phyloP scores from a whole-genome alignment of 2,888 invertebrate genomes.

The Beris chalybata region DNA sequence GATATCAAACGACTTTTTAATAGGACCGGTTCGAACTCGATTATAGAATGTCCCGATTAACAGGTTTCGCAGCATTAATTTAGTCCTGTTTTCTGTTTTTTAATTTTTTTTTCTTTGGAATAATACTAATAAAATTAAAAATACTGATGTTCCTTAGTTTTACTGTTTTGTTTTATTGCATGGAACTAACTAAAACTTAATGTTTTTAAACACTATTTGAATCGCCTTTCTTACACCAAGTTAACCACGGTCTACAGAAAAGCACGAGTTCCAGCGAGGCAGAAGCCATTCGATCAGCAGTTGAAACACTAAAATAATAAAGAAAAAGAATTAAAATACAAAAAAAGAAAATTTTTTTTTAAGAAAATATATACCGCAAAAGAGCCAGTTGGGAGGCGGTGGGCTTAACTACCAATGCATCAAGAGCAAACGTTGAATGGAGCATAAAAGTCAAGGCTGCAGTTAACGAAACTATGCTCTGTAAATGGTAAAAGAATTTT shows the following conservation, averaged over 20 bases:
- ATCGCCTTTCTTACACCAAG: background rate
- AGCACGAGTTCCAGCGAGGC: constrained; percentile 6
- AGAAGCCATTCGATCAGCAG: constrained; percentile 23
- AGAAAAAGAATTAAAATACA: background rate
- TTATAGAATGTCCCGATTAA: no score
- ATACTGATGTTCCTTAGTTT: no score
- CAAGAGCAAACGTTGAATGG: constrained; percentile 43
- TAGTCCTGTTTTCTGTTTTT: no score
- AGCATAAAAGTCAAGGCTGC: constrained; percentile 16
- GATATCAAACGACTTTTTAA: no score
- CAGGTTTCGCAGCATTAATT: no score
- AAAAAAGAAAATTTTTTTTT: background rate
- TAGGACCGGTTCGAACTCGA: no score
- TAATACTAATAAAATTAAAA: no score
- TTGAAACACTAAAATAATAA: constrained; percentile 16
- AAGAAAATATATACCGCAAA: constrained; percentile 5
- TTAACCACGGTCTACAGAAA: constrained; percentile 12
- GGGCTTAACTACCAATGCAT: constrained; percentile 38
- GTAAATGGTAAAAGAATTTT: background rate
- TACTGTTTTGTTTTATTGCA: no score
- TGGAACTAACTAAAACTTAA: no score
- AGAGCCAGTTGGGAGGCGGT: constrained; percentile 10
- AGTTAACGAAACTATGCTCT: constrained; percentile 28
- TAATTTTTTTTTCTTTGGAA: no score
- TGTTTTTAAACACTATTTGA: no score